Conservation (phyloP, 2,113 vertebrate species). For the Chiloscyllium plagiosum region DNA sequence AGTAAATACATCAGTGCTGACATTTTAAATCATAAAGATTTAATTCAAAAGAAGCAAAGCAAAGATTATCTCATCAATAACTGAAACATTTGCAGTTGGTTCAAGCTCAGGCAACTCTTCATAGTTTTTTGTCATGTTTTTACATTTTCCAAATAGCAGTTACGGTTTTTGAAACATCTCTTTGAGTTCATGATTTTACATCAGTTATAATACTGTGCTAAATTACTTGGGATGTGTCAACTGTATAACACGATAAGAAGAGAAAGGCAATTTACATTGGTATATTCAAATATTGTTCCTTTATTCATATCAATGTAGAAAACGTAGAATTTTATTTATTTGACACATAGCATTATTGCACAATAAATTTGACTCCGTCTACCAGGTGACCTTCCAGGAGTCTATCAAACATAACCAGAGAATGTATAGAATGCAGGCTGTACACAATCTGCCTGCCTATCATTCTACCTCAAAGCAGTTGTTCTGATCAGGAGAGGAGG, state of each 20-base stretch:
- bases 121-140: not conserved
- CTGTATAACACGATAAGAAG: not conserved
- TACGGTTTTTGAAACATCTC: not conserved
- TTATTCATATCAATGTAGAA: not conserved
- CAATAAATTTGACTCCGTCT: not conserved
- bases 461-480: not conserved
- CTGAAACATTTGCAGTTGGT: not conserved
- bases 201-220: not conserved
- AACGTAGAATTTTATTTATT: not conserved
- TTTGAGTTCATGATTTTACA: not conserved
- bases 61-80: not conserved
- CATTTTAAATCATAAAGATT: not conserved
- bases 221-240: not conserved
- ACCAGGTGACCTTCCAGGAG: not conserved
- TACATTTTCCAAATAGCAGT: not conserved
- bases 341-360: too few relatives aligned
- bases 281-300: not conserved
- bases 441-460: not conserved
- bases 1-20: constrained; percentile 34
- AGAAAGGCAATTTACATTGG: not conserved
- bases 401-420: not conserved
- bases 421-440: not conserved
- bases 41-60: not conserved
- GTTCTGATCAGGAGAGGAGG: too few relatives aligned
- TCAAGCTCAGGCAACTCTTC: not conserved